These are phyloP conservation scores for Trachelus troglodyta DNA, from an alignment of 2,888 invertebrate species.

Conservation along the genomic window DNA sequence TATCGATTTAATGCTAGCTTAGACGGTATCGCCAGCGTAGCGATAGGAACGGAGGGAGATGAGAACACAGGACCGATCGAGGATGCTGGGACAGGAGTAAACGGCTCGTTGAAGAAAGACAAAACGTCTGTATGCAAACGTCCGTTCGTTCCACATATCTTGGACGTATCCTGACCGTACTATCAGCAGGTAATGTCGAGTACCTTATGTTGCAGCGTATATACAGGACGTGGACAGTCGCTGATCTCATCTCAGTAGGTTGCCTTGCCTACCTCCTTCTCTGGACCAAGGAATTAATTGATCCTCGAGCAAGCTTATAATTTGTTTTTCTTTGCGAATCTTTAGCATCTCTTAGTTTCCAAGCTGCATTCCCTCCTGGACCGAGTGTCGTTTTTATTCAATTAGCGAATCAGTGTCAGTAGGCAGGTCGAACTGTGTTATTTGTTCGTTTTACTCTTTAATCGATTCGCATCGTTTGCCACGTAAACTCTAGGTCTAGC, in stretches of 20 bases:
- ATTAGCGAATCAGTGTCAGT: background rate
- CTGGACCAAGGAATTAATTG: background rate
- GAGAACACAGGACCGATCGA: background rate
- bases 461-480: background rate
- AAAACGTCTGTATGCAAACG: conserved; percentile 22
- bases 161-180: conserved; percentile 5
- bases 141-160: conserved; percentile 28
- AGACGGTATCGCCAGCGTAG: conserved; percentile 13
- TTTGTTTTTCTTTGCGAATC: background rate
- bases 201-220: background rate
- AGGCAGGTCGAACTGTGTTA: background rate
- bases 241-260: background rate
- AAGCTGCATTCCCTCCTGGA: background rate
- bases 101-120: conserved; percentile 19
- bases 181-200: background rate
- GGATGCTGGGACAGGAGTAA: background rate
- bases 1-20: conserved; percentile 42
- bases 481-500: background rate
- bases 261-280: background rate
- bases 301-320: background rate
- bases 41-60: background rate
- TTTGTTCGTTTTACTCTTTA: background rate
- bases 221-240: background rate
- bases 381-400: background rate
- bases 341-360: no score